A percentile compares a stretch with the other conserved stretches of the same genome.
Conservation (phyloP, 2,888 invertebrate genomes). For the Amphipoea oculea region DNA sequence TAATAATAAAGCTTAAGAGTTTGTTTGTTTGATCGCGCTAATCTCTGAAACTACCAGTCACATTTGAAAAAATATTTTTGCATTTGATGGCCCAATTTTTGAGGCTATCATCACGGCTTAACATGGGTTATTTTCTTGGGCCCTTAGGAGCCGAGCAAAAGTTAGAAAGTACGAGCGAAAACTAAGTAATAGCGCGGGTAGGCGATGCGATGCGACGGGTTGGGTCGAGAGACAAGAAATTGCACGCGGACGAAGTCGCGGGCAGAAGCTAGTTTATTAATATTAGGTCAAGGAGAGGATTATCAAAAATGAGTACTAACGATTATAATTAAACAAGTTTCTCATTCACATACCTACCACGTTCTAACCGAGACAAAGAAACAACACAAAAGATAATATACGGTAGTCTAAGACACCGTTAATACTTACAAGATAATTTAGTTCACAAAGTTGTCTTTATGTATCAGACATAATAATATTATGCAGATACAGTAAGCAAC, state of each 20-base stretch:
- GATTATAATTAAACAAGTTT: slow-evolving; percentile 24
- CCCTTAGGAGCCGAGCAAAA: neutral
- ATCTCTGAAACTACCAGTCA: neutral
- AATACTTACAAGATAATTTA: slow-evolving; percentile 29
- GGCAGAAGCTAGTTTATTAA: neutral
- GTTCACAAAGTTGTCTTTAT: slow-evolving; percentile 48
- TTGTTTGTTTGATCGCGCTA: neutral
- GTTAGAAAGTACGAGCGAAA: too few relatives aligned
- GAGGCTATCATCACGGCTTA: too few relatives aligned
- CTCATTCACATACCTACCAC: slow-evolving; percentile 9
- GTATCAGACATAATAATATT: neutral
- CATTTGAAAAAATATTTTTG: too few relatives aligned
- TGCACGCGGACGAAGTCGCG: too few relatives aligned
- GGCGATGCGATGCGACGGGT: too few relatives aligned
- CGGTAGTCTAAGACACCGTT: slow-evolving; percentile 3
- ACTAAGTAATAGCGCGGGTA: too few relatives aligned
- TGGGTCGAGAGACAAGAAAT: too few relatives aligned
- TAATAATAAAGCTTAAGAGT: too few relatives aligned
- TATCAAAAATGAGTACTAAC: slow-evolving; percentile 10
- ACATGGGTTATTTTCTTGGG: too few relatives aligned
- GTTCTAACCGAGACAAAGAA: slow-evolving; percentile 44
- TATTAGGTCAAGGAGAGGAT: slow-evolving; percentile 18
- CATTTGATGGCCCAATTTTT: too few relatives aligned
- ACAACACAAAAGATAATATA: slow-evolving; percentile 26
- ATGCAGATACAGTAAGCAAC: neutral